Percentiles rank a stretch among this genome's conserved stretches.
These are phyloP conservation scores for Cebuella pygmaea DNA, from an alignment of 2,797 vertebrate genomes.

Conservation along the genomic window DNA sequence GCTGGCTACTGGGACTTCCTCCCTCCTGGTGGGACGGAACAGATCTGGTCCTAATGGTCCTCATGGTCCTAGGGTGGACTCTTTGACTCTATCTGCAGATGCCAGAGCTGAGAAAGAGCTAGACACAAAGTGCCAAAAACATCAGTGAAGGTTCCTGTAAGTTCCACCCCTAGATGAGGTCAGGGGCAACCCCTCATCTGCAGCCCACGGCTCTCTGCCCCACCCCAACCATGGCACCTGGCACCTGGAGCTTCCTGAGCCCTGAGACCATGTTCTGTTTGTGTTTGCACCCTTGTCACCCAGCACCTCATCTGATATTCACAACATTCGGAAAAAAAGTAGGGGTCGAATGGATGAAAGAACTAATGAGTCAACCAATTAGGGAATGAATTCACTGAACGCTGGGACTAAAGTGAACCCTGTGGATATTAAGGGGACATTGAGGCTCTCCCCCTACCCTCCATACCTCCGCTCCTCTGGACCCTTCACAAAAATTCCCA, in stretches of 20 bases:
- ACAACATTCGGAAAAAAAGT: not conserved
- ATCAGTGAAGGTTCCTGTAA: accelerated
- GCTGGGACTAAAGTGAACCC: accelerated
- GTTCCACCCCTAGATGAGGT: not conserved
- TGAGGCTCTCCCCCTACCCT: not conserved
- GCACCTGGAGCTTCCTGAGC: not conserved
- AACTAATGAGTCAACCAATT: not conserved
- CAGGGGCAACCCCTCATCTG: accelerated
- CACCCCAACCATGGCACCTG: no score
- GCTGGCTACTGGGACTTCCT: not conserved
- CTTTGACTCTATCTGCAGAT: not conserved
- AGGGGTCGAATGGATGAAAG: no score
- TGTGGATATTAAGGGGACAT: accelerated
- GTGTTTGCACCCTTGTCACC: not conserved
- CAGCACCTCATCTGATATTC: accelerated
- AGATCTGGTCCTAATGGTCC: not conserved
- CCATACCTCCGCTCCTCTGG: accelerated
- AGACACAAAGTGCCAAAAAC: accelerated
- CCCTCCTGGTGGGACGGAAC: accelerated
- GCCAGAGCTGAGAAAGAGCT: not conserved
- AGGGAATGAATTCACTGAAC: accelerated
- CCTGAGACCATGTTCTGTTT: not conserved
- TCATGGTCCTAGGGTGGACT: not conserved
- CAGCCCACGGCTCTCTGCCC: not conserved
- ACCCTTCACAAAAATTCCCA: not conserved